These are phyloP conservation scores for Caenorhabditis becei DNA, from an alignment of 2,888 invertebrate genomes.

Conservation along the genomic window DNA sequence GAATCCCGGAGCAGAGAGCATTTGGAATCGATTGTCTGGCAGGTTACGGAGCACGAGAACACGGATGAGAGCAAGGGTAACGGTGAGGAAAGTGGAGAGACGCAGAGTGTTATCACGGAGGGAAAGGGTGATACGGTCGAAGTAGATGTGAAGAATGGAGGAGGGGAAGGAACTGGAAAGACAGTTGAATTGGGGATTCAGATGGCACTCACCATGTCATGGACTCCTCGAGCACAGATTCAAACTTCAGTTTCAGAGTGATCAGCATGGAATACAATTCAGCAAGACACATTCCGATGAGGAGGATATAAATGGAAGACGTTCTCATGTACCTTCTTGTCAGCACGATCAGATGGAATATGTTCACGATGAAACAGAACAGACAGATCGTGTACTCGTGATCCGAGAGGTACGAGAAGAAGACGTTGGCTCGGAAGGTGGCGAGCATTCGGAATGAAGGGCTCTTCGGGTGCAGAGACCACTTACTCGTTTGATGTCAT, in stretches of 20 bases:
- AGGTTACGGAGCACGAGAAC: constrained; percentile 22
- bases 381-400: constrained; percentile 39
- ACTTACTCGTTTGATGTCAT: constrained; percentile 43
- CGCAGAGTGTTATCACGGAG: constrained; percentile 28
- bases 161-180: constrained; percentile 29
- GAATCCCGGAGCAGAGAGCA: constrained; percentile 45
- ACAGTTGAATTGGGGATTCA: no score
- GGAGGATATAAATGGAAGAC: constrained; percentile 40
- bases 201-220: constrained; percentile 28
- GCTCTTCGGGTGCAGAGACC: constrained; percentile 13
- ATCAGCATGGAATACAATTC: constrained; percentile 22
- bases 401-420: constrained; percentile 19
- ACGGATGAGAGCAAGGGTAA: constrained; percentile 23
- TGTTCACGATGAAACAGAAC: constrained; percentile 32
- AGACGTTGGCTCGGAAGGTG: background rate
- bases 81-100: constrained; percentile 35
- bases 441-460: background rate
- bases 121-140: constrained; percentile 31
- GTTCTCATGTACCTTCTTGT: constrained; percentile 46
- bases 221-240: constrained; percentile 1
- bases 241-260: constrained; percentile 24
- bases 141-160: constrained; percentile 27
- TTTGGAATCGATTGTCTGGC: constrained; percentile 45
- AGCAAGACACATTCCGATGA: constrained; percentile 28
- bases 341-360: constrained; percentile 31